These are phyloP conservation scores for Anneissia japonica DNA, from an alignment of 35 echinoderm and acorn worm species.

Conservation along the genomic window DNA sequence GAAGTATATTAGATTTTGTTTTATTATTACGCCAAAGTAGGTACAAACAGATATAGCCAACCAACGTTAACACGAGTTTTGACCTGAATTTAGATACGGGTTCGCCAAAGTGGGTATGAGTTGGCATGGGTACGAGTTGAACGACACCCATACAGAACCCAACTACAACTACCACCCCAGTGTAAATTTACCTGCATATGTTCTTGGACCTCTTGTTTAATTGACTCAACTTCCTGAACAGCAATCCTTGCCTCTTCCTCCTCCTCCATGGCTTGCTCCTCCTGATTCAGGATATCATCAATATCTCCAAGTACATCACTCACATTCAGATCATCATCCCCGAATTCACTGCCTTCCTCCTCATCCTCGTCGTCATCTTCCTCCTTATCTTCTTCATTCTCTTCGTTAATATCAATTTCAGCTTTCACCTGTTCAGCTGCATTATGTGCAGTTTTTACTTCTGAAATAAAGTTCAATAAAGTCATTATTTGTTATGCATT, in stretches of 20 bases:
- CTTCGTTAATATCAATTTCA: background rate
- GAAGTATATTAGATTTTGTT: too few relatives aligned
- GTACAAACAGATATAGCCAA: too few relatives aligned
- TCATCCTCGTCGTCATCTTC: conserved; percentile 29
- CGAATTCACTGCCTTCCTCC: conserved; percentile 19
- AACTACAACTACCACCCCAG: too few relatives aligned
- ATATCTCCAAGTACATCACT: conserved; percentile 92
- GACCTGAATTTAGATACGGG: too few relatives aligned
- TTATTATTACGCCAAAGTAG: too few relatives aligned
- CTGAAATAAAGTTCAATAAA: too few relatives aligned
- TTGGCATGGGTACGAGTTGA: too few relatives aligned
- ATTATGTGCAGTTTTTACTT: too few relatives aligned
- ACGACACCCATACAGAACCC: too few relatives aligned
- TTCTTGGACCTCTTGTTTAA: background rate
- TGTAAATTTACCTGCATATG: background rate
- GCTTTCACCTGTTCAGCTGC: background rate
- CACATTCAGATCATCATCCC: conserved; percentile 66
- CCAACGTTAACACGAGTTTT: too few relatives aligned
- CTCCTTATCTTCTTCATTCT: conserved; percentile 11
- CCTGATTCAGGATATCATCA: conserved; percentile 79
- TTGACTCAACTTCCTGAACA: background rate
- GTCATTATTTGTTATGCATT: too few relatives aligned
- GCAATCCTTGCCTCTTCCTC: conserved; percentile 6
- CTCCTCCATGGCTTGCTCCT: conserved; percentile 58
- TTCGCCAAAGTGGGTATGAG: too few relatives aligned